Percentiles rank a stretch among this genome's conserved stretches.
phyloP scores from a whole-genome alignment of 2,888 invertebrate species.

The Ophioninae sp. region DNA sequence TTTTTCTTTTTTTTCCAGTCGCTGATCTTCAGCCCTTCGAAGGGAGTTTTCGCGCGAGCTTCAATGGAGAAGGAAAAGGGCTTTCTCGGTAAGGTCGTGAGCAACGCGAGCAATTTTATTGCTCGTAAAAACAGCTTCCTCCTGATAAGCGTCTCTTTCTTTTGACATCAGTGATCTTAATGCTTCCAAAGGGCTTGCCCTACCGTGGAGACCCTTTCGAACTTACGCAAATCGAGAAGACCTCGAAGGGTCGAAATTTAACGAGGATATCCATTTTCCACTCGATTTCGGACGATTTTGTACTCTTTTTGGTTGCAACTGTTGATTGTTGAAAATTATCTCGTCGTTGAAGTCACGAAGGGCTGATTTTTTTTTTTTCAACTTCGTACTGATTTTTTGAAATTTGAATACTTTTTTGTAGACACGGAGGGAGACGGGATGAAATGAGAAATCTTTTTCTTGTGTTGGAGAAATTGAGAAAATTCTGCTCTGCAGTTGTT shows the following conservation, averaged over 20 bases:
- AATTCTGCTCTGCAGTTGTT: too few species aligned
- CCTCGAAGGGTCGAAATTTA: slow-evolving; percentile 45
- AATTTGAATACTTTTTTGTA: too few species aligned
- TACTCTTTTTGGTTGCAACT: too few species aligned
- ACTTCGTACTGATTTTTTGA: neutral
- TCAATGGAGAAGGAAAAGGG: slow-evolving; percentile 29
- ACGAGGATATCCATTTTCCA: slow-evolving; percentile 34
- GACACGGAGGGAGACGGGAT: too few species aligned
- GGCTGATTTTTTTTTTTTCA: neutral
- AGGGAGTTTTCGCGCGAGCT: slow-evolving; percentile 6
- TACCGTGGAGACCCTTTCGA: neutral
- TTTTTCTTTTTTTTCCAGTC: slow-evolving; percentile 29
- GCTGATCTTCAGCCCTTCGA: slow-evolving; percentile 2
- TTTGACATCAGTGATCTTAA: slow-evolving; percentile 16
- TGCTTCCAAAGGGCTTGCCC: neutral
- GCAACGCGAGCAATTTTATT: slow-evolving; percentile 79
- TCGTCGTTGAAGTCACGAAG: neutral
- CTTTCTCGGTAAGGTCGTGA: slow-evolving; percentile 72
- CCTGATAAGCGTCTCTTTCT: slow-evolving; percentile 41
- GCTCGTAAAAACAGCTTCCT: slow-evolving; percentile 76
- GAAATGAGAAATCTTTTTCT: too few species aligned
- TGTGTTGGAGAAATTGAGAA: too few species aligned
- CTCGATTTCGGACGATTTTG: neutral
- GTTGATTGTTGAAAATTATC: too few species aligned
- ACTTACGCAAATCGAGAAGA: slow-evolving; percentile 15